Percentiles rank a stretch among this genome's conserved stretches.
Evolutionary conservation across 2,113 vertebrate genomes (phyloP).

Genomic region (Oostethus manadensis): DNA sequence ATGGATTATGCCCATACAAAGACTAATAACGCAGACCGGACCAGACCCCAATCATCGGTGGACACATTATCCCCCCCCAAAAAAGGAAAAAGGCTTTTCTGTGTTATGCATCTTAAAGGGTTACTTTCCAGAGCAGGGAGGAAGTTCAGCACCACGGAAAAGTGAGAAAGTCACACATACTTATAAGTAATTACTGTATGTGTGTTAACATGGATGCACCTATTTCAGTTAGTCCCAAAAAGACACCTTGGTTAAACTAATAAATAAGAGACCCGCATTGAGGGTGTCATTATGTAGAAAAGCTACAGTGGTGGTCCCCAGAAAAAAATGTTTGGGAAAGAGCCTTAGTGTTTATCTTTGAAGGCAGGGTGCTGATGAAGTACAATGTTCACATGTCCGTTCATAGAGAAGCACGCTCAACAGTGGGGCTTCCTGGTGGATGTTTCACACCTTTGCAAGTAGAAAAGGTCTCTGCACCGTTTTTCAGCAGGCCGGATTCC

Average conservation of each 20-base stretch:
- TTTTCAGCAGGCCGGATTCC: conserved; percentile 16
- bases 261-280: not conserved
- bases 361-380: conserved; percentile 2
- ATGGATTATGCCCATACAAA: too few species aligned
- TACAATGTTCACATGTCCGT: conserved; percentile 1
- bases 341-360: conserved; percentile 5
- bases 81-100: not conserved
- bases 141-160: not conserved
- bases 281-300: not conserved
- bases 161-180: not conserved
- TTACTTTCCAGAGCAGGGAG: not conserved
- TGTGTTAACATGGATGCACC: not conserved
- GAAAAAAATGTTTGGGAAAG: not conserved
- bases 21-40: too few species aligned
- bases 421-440: conserved; percentile 1
- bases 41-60: too few species aligned
- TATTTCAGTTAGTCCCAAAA: not conserved
- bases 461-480: conserved; percentile 32
- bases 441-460: conserved; percentile 18
- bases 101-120: not conserved
- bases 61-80: not conserved
- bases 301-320: not conserved
- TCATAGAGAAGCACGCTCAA: not conserved
- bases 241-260: not conserved
- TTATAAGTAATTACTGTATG: not conserved